phyloP scores from a whole-genome alignment of 2,113 vertebrate genomes.

The Reinhardtius hippoglossoides region DNA sequence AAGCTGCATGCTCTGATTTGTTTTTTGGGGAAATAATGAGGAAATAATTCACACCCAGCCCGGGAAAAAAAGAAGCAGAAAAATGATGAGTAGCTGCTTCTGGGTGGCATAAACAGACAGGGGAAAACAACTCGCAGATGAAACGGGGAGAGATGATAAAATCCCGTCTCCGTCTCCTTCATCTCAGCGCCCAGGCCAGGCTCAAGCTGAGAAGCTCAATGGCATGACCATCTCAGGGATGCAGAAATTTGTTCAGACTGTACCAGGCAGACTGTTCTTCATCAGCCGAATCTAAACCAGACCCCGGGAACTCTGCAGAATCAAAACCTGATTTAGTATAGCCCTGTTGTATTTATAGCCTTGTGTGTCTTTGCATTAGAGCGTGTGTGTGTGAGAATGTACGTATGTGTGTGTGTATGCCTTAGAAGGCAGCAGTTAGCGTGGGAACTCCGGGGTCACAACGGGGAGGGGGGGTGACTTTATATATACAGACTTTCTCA shows the following conservation, averaged over 20 bases:
- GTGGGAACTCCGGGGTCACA: slow-evolving; percentile 78
- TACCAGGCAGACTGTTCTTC: slow-evolving; percentile 24
- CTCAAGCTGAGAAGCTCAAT: slow-evolving; percentile 40
- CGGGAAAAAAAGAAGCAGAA: slow-evolving; percentile 7
- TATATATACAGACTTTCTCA: slow-evolving; percentile 77
- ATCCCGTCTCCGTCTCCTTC: slow-evolving; percentile 31
- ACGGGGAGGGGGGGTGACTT: slow-evolving; percentile 63
- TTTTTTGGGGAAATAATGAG: slow-evolving; percentile 40
- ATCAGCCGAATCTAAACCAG: slow-evolving; percentile 44
- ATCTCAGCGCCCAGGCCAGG: slow-evolving; percentile 4
- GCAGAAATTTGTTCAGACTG: slow-evolving; percentile 11
- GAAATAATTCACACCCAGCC: slow-evolving; percentile 57
- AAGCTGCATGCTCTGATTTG: slow-evolving; percentile 39
- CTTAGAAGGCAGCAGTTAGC: slow-evolving; percentile 69
- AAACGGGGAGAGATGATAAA: slow-evolving; percentile 49
- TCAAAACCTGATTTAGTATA: slow-evolving; percentile 18
- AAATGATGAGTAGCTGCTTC: slow-evolving; percentile 39
- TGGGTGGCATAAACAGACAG: slow-evolving; percentile 64
- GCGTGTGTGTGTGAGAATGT: background rate
- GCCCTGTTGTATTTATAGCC: slow-evolving; percentile 56
- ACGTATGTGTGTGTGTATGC: slow-evolving; percentile 23
- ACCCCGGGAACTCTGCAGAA: slow-evolving; percentile 25
- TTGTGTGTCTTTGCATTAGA: slow-evolving; percentile 14
- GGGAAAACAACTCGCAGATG: slow-evolving; percentile 46
- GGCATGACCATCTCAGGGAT: slow-evolving; percentile 9